Base-by-base conservation (phyloP, 1,140 invertebrate genomes). In the Aphaenogaster rudis region DNA sequence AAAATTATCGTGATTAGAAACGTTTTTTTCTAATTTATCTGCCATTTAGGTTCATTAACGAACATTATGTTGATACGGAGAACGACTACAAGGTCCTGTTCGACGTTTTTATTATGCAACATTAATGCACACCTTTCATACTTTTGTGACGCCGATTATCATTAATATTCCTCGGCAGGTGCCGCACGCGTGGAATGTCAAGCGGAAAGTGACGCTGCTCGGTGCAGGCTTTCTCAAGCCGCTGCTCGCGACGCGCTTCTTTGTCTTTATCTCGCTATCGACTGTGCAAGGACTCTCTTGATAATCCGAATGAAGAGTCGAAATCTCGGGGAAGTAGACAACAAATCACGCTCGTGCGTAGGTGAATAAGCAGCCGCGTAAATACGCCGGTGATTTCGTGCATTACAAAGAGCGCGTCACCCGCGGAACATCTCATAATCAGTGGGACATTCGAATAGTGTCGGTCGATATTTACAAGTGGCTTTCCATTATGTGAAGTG, bases 151-250 rank as follows among this genome's bases (percentile, higher is more conserved):
- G 45, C 42, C 66, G 78, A 4, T 61, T 17, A 57, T 3, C 54
- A 74, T 84, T 74, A 61, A 84, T 84, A 84, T 84, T 84, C 69
- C 80, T 21, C 69, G 39, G 28, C 79, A 72, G 54, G 6, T 84
- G 59, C 17, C 28, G 33, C 80, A 74, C 54, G 80, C n/a, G n/a
- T 71, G 67, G 80, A 74, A 84, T 76, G 42, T 48, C 54, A 71
- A 72, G 33, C 61, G n/a, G 50, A 81, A 81, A 81, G 21, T 39
- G 21, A 45, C 50, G 61, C 17, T 57, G 28, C 6, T 9, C 42
- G 52, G 50, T 59, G n/a, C n/a, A 61, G 42, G 42, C 69, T 84
- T 84, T 84, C 54, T 21, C 54, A 28, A 76, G 54, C 42, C 36
- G 28, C 17, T 74, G n/a, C 3, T 48, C 28, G 17, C 9, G 64